A percentile compares a stretch with the other conserved stretches of the same genome.
Conservation (phyloP, 1,140 invertebrate genomes). For the Temnothorax curvispinosus region DNA sequence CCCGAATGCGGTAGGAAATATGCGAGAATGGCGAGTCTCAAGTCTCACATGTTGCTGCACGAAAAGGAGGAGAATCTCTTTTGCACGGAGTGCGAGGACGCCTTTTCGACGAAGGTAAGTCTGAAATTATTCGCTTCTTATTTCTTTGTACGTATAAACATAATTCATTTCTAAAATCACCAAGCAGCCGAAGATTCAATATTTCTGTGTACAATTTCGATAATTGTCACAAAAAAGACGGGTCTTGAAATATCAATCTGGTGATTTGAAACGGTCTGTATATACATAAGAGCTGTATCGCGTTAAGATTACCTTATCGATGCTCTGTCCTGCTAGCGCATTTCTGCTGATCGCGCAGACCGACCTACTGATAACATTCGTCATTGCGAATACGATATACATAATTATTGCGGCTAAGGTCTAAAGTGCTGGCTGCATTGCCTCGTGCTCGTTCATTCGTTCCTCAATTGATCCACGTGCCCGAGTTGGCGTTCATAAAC, state of each 20-base stretch:
- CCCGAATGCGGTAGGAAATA: conserved; percentile 89
- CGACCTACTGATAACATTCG: not conserved
- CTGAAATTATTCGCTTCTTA: conserved; percentile 18
- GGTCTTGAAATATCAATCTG: not conserved
- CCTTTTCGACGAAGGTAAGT: conserved; percentile 89
- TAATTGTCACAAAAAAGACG: not conserved
- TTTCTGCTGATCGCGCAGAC: conserved; percentile 13
- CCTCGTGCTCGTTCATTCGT: not conserved
- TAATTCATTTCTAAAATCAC: not conserved
- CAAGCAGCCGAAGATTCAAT: not conserved
- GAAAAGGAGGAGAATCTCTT: conserved; percentile 90
- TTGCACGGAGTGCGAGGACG: conserved; percentile 90
- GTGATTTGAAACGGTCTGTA: not conserved
- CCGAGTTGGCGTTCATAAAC: not conserved
- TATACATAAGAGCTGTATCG: not conserved
- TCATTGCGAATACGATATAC: not conserved
- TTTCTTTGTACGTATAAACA: not conserved
- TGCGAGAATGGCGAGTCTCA: conserved; percentile 89
- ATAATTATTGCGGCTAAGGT: not conserved
- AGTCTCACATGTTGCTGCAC: conserved; percentile 90
- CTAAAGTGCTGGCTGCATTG: not conserved
- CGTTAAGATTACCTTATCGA: conserved; percentile 21
- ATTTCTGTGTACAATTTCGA: not conserved
- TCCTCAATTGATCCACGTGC: not conserved
- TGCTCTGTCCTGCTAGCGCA: not conserved